These are phyloP conservation scores for Apistogramma diplotaenia DNA, from an alignment of 2,113 vertebrate species.

Conservation along the genomic window DNA sequence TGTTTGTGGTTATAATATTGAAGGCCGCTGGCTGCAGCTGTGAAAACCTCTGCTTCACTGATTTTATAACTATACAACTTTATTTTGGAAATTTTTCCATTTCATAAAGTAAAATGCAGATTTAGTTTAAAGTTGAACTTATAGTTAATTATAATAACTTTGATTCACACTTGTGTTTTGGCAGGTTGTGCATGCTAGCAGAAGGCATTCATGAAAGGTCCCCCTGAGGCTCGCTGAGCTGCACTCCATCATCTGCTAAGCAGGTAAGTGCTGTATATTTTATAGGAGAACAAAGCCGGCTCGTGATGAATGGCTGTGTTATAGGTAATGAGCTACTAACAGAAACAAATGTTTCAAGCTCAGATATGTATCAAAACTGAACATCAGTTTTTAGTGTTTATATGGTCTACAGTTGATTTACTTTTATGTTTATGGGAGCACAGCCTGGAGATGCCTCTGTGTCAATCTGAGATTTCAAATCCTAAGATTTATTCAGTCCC, in stretches of 20 bases:
- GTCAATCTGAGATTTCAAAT: conserved; percentile 52
- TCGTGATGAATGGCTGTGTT: background rate
- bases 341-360: background rate
- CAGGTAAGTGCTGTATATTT: background rate
- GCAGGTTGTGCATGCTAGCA: background rate
- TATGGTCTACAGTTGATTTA: conserved; percentile 3
- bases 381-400: background rate
- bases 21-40: no score
- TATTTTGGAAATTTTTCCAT: background rate
- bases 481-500: conserved; percentile 33
- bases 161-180: conserved; percentile 10
- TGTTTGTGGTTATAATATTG: no score
- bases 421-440: conserved; percentile 12
- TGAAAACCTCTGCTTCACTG: background rate
- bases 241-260: background rate
- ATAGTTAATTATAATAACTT: background rate
- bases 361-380: background rate
- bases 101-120: background rate
- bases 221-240: background rate
- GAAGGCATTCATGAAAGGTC: background rate
- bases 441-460: conserved; percentile 27
- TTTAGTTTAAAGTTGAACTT: background rate
- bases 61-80: background rate
- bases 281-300: background rate
- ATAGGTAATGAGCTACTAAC: background rate